Evolutionary conservation across 2,113 vertebrate species (phyloP).

Genomic region (Polypterus bichir): DNA sequence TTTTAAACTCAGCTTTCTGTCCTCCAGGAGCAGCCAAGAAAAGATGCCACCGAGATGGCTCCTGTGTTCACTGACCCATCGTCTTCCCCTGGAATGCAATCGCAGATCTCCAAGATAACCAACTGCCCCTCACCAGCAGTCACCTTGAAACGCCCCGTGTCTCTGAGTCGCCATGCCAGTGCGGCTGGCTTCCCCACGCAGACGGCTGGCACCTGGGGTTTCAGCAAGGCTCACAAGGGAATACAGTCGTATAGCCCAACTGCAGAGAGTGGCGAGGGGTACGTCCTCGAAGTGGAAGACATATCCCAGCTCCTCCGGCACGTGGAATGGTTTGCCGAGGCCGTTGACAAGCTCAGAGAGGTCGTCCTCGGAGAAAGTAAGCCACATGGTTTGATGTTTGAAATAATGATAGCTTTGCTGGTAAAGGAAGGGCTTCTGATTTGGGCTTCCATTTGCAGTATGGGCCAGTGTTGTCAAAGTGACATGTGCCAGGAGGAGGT

Average conservation of each 20-base stretch:
- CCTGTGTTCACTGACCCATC: slow-evolving; percentile 24
- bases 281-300: slow-evolving; percentile 67
- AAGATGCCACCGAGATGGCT: slow-evolving; percentile 44
- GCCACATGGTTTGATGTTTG: slow-evolving; percentile 5
- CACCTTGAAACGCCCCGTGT: slow-evolving; percentile 73
- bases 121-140: slow-evolving; percentile 43
- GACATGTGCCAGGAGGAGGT: no score
- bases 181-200: slow-evolving; percentile 71
- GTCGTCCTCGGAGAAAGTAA: slow-evolving; percentile 70
- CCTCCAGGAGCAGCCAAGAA: slow-evolving; percentile 67
- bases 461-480: no score
- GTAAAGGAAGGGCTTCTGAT: no score
- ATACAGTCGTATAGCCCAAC: slow-evolving; percentile 39
- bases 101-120: slow-evolving; percentile 31
- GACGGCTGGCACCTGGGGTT: slow-evolving; percentile 36
- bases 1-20: slow-evolving; percentile 31
- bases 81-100: slow-evolving; percentile 41
- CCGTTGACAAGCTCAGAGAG: slow-evolving; percentile 84
- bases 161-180: slow-evolving; percentile 81
- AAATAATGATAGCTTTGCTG: no score
- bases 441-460: no score
- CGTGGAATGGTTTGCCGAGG: slow-evolving; percentile 74
- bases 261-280: slow-evolving; percentile 36
- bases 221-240: slow-evolving; percentile 56
- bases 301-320: slow-evolving; percentile 70